Conservation (phyloP, 2,113 vertebrate genomes). For the Lasiurus borealis region DNA sequence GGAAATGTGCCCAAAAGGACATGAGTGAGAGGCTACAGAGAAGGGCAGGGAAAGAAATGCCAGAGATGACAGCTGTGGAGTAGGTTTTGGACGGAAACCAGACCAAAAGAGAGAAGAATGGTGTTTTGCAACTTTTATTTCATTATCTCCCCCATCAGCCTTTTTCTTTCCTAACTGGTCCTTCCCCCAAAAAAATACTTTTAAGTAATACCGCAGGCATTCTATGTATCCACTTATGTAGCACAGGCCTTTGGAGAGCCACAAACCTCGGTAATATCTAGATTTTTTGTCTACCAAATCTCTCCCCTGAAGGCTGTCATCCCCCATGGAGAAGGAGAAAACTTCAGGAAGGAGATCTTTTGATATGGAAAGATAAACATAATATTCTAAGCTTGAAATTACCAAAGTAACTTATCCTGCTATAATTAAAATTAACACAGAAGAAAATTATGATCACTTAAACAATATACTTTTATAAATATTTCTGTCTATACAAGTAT, state of each 20-base stretch:
- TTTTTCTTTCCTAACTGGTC: background rate
- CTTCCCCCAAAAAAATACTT: background rate
- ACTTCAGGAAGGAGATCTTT: background rate
- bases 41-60: background rate
- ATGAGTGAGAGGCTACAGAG: background rate
- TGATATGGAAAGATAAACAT: background rate
- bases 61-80: background rate
- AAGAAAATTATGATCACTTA: background rate
- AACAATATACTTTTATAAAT: conserved; percentile 56
- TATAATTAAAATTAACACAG: conserved; percentile 53
- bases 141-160: background rate
- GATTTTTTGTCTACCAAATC: background rate
- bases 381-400: conserved; percentile 43
- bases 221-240: background rate
- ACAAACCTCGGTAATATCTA: background rate
- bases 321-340: background rate
- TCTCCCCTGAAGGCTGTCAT: background rate
- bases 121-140: conserved; percentile 19
- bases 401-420: conserved; percentile 8
- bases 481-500: conserved; percentile 6
- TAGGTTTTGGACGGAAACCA: background rate
- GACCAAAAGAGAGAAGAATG: background rate
- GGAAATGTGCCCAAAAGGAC: background rate
- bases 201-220: background rate
- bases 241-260: background rate